These are phyloP conservation scores for Limenitis arthemis DNA, from an alignment of 2,888 invertebrate species.

Conservation along the genomic window DNA sequence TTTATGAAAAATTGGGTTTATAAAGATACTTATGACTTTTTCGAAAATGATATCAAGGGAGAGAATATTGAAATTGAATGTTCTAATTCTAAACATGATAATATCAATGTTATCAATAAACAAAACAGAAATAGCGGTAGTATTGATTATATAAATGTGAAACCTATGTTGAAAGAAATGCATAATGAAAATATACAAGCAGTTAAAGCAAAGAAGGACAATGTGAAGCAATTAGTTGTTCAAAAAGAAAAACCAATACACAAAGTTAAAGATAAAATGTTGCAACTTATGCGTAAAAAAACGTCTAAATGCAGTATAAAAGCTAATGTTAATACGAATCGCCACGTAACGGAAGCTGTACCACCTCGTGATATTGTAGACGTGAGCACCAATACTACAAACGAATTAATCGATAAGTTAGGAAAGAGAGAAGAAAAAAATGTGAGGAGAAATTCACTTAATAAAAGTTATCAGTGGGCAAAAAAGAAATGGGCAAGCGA, in stretches of 20 bases:
- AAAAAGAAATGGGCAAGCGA: constrained; percentile 52
- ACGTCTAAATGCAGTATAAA: constrained; percentile 5
- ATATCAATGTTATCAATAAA: background rate
- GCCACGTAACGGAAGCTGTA: background rate
- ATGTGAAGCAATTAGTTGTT: background rate
- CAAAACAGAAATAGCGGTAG: background rate
- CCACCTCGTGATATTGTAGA: constrained; percentile 14
- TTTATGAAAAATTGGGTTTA: constrained; percentile 48
- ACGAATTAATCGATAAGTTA: background rate
- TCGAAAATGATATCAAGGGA: background rate
- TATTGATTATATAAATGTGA: background rate
- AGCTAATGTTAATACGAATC: background rate
- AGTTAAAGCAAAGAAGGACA: background rate
- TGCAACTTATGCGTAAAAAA: constrained; percentile 45
- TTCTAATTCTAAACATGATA: background rate
- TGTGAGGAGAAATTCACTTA: background rate
- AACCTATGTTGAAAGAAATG: background rate
- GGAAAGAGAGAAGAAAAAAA: background rate
- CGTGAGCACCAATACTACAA: background rate
- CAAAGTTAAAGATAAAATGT: constrained; percentile 45
- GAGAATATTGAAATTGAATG: background rate
- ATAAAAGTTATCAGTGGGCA: constrained; percentile 34
- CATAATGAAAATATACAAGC: background rate
- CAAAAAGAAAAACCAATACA: constrained; percentile 34
- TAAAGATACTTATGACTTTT: constrained; percentile 12